Conservation (phyloP, 2,888 invertebrate genomes). For the Andrena marginata region DNA sequence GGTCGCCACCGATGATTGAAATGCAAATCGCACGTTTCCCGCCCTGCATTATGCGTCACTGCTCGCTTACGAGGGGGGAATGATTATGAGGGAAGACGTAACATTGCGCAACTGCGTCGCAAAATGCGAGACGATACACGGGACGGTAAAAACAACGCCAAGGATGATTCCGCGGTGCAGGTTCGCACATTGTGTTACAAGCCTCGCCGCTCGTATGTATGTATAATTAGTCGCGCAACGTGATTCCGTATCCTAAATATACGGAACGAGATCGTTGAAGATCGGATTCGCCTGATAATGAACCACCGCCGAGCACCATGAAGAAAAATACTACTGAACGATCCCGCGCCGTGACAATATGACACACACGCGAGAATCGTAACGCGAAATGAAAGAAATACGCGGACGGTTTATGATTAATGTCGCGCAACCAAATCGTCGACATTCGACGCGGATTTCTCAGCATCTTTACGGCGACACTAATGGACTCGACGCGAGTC, state of each 20-base stretch:
- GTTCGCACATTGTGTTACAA: not conserved
- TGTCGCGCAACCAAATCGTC: not conserved
- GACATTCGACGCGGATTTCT: not conserved
- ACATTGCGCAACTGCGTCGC: conserved; percentile 35
- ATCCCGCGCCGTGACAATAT: not conserved
- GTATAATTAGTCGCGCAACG: not conserved
- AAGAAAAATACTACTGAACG: not conserved
- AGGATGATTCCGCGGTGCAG: not conserved
- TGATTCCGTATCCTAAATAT: not conserved
- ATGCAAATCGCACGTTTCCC: conserved; percentile 64
- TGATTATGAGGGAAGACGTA: conserved; percentile 37
- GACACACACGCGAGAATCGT: not conserved
- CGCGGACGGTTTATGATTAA: not conserved
- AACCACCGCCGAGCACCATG: not conserved
- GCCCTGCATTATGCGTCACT: conserved; percentile 60
- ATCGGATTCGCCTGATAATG: not conserved
- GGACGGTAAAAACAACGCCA: conserved; percentile 14
- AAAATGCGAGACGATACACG: not conserved
- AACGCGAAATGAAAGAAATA: not conserved
- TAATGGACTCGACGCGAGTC: not conserved
- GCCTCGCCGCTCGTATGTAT: not conserved
- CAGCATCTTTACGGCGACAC: not conserved
- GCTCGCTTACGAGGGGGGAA: conserved; percentile 27
- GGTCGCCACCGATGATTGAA: conserved; percentile 47
- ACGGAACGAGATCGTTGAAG: not conserved